These are phyloP conservation scores for Frieseomelitta varia DNA, from an alignment of 1,140 invertebrate genomes.

Conservation along the genomic window DNA sequence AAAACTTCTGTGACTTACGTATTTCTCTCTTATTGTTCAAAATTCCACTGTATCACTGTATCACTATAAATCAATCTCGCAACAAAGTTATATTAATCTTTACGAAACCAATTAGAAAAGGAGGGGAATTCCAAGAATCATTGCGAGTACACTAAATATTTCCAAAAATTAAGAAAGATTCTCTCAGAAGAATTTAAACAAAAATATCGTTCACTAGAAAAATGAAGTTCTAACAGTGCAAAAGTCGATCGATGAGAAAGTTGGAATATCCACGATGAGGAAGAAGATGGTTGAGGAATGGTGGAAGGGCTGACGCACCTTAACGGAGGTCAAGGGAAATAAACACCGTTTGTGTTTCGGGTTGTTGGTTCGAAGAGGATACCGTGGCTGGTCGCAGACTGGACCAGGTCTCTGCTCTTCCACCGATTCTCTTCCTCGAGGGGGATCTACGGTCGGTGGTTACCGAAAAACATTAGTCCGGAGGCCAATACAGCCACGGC, in stretches of 20 bases:
- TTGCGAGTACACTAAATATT: too few species aligned
- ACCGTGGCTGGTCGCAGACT: conserved; percentile 72
- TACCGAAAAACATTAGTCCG: conserved; percentile 61
- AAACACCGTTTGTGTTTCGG: conserved; percentile 45
- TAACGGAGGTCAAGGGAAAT: conserved; percentile 41
- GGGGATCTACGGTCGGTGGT: conserved; percentile 61
- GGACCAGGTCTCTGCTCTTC: conserved; percentile 61
- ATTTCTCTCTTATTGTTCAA: background rate
- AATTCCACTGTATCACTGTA: background rate
- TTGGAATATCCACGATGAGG: background rate
- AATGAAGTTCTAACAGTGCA: too few species aligned
- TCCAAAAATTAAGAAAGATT: background rate
- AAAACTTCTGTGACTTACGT: background rate
- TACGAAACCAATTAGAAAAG: background rate
- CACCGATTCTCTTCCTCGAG: conserved; percentile 44
- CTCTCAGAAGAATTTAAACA: too few species aligned
- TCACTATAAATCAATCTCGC: too few species aligned
- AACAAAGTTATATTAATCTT: background rate
- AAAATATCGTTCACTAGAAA: too few species aligned
- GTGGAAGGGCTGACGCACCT: conserved; percentile 50
- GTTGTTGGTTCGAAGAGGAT: conserved; percentile 44
- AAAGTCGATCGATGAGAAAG: background rate
- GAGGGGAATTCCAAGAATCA: background rate
- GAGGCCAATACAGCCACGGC: conserved; percentile 79
- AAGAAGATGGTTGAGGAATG: too few species aligned